These are phyloP conservation scores for Hedychridium roseum DNA, from an alignment of 2,888 invertebrate species.

Conservation along the genomic window DNA sequence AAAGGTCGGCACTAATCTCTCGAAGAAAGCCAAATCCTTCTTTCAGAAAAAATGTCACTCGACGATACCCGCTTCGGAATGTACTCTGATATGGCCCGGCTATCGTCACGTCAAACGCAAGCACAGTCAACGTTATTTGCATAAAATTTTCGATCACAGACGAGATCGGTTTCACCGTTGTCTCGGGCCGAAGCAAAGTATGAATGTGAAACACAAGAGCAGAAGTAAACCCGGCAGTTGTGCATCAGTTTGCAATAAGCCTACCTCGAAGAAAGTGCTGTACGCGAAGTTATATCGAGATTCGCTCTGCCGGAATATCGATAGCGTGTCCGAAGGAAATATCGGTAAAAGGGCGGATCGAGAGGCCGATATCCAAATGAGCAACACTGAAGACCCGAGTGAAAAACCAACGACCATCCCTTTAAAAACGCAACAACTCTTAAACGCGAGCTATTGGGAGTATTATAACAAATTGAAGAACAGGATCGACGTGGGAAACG, in stretches of 20 bases:
- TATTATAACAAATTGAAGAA: constrained; percentile 48
- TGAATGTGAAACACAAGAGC: no score
- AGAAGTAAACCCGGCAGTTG: no score
- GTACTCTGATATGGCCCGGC: constrained; percentile 24
- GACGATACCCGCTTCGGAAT: constrained; percentile 30
- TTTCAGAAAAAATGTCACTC: constrained; percentile 30
- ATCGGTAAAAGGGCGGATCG: no score
- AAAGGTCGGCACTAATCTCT: constrained; percentile 15
- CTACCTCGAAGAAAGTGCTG: no score
- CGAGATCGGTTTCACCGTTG: no score
- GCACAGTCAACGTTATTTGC: constrained; percentile 2
- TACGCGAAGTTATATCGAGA: no score
- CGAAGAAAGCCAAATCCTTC: constrained; percentile 31
- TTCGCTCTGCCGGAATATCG: no score
- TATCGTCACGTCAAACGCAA: constrained; percentile 24
- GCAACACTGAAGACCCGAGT: constrained; percentile 4
- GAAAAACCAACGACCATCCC: constrained; percentile 37
- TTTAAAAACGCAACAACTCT: constrained; percentile 45
- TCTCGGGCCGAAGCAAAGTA: no score
- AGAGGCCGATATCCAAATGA: no score
- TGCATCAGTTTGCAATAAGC: no score
- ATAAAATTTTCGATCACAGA: no score
- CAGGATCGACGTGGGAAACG: constrained; percentile 18
- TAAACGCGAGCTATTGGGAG: constrained; percentile 53
- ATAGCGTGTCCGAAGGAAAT: no score